phyloP scores from a whole-genome alignment of 2,888 invertebrate species.

The Conchocele bisecta region DNA sequence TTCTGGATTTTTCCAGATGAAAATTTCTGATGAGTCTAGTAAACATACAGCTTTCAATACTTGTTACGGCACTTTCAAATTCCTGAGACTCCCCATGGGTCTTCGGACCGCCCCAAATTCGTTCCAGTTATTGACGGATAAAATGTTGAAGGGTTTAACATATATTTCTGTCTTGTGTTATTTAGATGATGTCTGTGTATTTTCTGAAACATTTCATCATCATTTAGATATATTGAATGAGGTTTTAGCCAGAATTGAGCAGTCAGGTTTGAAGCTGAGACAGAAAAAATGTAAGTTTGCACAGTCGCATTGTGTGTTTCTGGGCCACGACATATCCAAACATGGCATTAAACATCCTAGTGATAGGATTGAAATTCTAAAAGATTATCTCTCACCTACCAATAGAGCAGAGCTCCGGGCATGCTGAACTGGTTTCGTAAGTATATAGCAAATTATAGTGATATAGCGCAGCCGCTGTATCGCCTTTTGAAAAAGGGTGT shows the following conservation, averaged over 20 bases:
- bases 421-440: slow-evolving; percentile 38
- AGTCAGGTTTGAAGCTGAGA: slow-evolving; percentile 22
- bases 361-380: slow-evolving; percentile 5
- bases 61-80: slow-evolving; percentile 39
- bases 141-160: slow-evolving; percentile 37
- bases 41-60: slow-evolving; percentile 36
- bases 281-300: slow-evolving; percentile 38
- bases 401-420: slow-evolving; percentile 32
- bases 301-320: slow-evolving; percentile 11
- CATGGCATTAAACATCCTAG: slow-evolving; percentile 19
- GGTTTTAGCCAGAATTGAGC: slow-evolving; percentile 10
- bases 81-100: slow-evolving; percentile 39
- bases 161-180: slow-evolving; percentile 43
- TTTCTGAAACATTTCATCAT: slow-evolving; percentile 12
- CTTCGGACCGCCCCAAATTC: slow-evolving; percentile 29
- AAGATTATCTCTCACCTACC: slow-evolving; percentile 13
- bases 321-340: slow-evolving; percentile 33
- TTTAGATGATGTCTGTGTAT: slow-evolving; percentile 43
- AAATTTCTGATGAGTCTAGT: background rate
- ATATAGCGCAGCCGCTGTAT: too few relatives aligned
- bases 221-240: slow-evolving; percentile 18
- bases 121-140: slow-evolving; percentile 45
- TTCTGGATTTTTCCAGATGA: slow-evolving; percentile 17
- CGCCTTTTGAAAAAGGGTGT: too few relatives aligned
- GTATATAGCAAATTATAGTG: too few relatives aligned